Evolutionary conservation across 2,113 vertebrate species (phyloP), one percentile per base, ranked within the genome.

Genomic region (Triplophysa dalaica): DNA sequence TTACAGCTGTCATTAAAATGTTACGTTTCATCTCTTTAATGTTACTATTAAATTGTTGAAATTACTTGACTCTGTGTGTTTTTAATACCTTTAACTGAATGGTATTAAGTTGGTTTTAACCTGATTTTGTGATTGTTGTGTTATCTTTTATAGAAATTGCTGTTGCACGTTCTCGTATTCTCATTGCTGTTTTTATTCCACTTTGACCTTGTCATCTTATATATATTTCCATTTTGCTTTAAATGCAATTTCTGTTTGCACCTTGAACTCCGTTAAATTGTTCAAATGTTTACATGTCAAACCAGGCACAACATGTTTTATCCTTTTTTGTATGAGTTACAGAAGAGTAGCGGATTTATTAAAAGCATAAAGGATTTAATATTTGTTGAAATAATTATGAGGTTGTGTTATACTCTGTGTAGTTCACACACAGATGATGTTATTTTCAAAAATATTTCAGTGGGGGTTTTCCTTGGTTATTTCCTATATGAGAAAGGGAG

Each of bases 231-330:
- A 38, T 11, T 72, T 21, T 56, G 12, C 10, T 26, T 26, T 0
- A 33, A 54, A n/a, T 72, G 50, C 33, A 11, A 41, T 4, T 41
- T 60, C 52, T 60, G 54, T 73, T 52, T 73, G 29, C n/a, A 29
- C 21, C 60, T 14, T 38, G 54, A 70, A 9, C 58, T 38, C 14
- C 5, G 13, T 12, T 58, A 16, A 33, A 21, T 41, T 22, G 19
- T 22, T 21, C 14, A 21, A 56, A 61, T 61, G 70, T 73, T 73
- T 60, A 60, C 70, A 41, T 56, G 54, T 60, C 2, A 43, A 43
- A 60, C 4, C 29, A 17, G 4, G 19, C n/a, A 21, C 2, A n/a
- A 73, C 14, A 22, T 50, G 8, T 9, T 69, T n/a, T 8, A 50
- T 7, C 14, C n/a, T 13, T 22, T 41, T 69, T 38, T 58, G 24